Percentiles rank a stretch among this genome's conserved stretches.
These are phyloP conservation scores for Ophonus ardosiacus DNA, from an alignment of 2,888 invertebrate species.

Conservation along the genomic window DNA sequence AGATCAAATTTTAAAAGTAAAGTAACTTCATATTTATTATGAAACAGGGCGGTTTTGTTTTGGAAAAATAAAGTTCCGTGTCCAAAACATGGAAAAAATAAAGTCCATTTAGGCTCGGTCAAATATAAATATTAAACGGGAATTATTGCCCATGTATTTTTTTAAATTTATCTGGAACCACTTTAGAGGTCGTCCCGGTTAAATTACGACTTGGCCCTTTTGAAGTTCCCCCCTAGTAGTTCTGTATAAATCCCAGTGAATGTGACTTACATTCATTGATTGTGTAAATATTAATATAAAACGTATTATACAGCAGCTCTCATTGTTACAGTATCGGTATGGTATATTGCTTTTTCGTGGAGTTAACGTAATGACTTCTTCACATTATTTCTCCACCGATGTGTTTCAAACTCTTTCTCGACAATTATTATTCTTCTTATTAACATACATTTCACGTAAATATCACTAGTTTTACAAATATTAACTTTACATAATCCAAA, in stretches of 20 bases:
- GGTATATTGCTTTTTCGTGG: constrained; percentile 59
- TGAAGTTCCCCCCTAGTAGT: too few relatives aligned
- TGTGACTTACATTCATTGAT: constrained; percentile 67
- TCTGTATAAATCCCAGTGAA: constrained; percentile 70
- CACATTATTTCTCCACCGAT: background rate
- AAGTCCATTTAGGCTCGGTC: too few relatives aligned
- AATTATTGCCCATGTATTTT: too few relatives aligned
- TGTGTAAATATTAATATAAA: constrained; percentile 69
- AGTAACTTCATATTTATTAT: too few relatives aligned
- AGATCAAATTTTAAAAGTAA: too few relatives aligned
- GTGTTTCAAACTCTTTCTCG: background rate
- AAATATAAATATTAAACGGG: too few relatives aligned
- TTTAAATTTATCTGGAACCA: too few relatives aligned
- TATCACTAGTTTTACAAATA: background rate
- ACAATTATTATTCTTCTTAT: background rate
- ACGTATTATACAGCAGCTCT: constrained; percentile 58
- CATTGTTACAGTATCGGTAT: constrained; percentile 47
- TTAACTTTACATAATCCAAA: background rate
- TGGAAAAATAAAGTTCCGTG: too few relatives aligned
- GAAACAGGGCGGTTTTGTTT: too few relatives aligned
- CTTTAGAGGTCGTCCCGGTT: too few relatives aligned
- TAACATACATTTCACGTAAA: background rate
- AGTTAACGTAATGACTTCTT: constrained; percentile 61
- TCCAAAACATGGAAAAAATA: too few relatives aligned
- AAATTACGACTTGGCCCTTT: too few relatives aligned